A percentile compares a stretch with the other conserved stretches of the same genome.
phyloP scores from a whole-genome alignment of 1,140 invertebrate genomes.

The Aphelinus atriplicis region DNA sequence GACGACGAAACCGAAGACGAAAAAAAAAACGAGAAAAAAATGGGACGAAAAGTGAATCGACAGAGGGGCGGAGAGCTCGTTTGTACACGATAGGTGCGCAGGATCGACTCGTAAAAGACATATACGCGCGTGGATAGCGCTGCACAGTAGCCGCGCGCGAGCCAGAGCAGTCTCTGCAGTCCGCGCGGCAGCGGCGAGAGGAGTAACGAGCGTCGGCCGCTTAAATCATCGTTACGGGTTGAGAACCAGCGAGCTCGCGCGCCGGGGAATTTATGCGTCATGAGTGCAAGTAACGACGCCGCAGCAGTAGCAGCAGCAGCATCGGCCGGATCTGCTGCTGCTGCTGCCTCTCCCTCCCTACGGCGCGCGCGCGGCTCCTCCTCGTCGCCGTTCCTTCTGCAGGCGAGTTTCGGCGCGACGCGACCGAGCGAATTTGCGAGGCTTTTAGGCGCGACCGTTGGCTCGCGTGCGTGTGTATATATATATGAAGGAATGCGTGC shows the following conservation, averaged over 20 bases:
- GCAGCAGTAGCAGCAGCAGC: conserved; percentile 3
- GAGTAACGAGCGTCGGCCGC: background rate
- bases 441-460: background rate
- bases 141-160: too few relatives aligned
- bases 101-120: too few relatives aligned
- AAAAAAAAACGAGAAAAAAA: too few relatives aligned
- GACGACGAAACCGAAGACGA: too few relatives aligned
- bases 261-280: conserved; percentile 41
- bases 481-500: too few relatives aligned
- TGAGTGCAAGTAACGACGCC: conserved; percentile 38
- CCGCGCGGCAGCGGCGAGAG: too few relatives aligned
- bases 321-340: conserved; percentile 31
- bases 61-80: too few relatives aligned
- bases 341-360: background rate
- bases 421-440: background rate
- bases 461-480: background rate
- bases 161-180: too few relatives aligned
- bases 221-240: conserved; percentile 36
- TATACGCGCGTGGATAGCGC: too few relatives aligned
- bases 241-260: conserved; percentile 25
- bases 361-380: background rate
- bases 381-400: background rate
- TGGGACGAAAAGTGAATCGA: too few relatives aligned
- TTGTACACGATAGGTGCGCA: too few relatives aligned
- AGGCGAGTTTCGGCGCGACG: background rate